Evolutionary conservation across 2,113 vertebrate species (phyloP).

Genomic region (Chlamydotis undulata): DNA sequence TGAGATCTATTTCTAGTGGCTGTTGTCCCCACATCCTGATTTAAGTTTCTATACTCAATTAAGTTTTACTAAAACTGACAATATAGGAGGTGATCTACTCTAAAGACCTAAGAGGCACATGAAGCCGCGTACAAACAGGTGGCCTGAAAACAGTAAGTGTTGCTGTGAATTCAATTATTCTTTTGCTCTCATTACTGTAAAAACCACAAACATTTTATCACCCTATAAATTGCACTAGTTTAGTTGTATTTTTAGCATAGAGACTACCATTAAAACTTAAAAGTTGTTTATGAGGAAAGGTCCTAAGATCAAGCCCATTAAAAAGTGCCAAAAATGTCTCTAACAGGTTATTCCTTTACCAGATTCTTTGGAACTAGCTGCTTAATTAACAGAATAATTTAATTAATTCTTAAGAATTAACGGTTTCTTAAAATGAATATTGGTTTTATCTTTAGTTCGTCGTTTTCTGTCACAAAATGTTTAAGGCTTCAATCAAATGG

Average conservation of each 20-base stretch:
- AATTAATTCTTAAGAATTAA: neutral
- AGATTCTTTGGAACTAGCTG: neutral
- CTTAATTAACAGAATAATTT: neutral
- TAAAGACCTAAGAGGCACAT: neutral
- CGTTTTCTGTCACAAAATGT: neutral
- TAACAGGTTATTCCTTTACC: neutral
- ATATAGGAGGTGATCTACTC: neutral
- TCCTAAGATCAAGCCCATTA: neutral
- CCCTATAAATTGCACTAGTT: neutral
- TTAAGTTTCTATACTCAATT: neutral
- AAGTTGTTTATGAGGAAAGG: neutral
- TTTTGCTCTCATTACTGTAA: neutral
- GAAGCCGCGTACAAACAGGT: neutral
- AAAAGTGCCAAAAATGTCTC: neutral
- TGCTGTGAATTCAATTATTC: neutral
- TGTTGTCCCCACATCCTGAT: neutral
- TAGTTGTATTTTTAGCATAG: neutral
- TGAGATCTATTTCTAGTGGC: neutral
- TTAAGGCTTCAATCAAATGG: neutral
- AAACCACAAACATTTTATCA: neutral
- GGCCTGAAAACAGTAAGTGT: neutral
- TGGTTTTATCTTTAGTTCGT: neutral
- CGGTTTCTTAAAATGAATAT: neutral
- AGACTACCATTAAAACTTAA: neutral
- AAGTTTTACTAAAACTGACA: neutral